A percentile compares a stretch with the other conserved stretches of the same genome.
phyloP scores from a whole-genome alignment of 2,797 vertebrate genomes.

The Pterois miles region DNA sequence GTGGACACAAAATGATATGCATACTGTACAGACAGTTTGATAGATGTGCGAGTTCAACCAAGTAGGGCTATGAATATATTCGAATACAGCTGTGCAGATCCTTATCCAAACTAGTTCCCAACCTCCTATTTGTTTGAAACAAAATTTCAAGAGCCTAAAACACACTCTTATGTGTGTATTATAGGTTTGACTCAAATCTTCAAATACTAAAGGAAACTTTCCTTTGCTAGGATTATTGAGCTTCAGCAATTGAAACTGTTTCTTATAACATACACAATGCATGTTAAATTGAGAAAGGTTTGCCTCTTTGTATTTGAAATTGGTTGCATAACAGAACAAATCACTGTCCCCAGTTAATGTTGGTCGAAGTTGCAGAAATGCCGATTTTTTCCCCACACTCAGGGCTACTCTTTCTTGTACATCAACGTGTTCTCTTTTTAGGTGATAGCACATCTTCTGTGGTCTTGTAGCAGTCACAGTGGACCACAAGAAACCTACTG shows the following conservation, averaged over 20 bases:
- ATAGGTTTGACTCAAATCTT: not conserved
- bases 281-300: not conserved
- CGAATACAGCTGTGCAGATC: slow-evolving; percentile 17
- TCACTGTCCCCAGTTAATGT: not conserved
- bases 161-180: not conserved
- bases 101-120: not conserved
- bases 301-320: not conserved
- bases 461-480: not conserved
- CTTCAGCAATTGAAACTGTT: not conserved
- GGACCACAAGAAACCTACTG: not conserved
- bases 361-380: not conserved
- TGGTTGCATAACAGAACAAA: not conserved
- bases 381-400: not conserved
- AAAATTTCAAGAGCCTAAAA: not conserved
- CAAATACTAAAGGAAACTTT: not conserved
- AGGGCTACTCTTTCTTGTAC: not conserved
- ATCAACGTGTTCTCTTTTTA: not conserved
- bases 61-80: slow-evolving; percentile 13
- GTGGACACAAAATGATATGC: slow-evolving; percentile 26
- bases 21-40: slow-evolving; percentile 24
- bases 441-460: not conserved
- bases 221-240: not conserved
- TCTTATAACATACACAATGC: not conserved
- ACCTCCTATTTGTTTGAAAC: not conserved
- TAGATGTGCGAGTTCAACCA: slow-evolving; percentile 2